Percentiles rank a stretch among this genome's conserved stretches.
phyloP scores from a whole-genome alignment of 2,797 vertebrate species.

The Halcyon chelicuti region DNA sequence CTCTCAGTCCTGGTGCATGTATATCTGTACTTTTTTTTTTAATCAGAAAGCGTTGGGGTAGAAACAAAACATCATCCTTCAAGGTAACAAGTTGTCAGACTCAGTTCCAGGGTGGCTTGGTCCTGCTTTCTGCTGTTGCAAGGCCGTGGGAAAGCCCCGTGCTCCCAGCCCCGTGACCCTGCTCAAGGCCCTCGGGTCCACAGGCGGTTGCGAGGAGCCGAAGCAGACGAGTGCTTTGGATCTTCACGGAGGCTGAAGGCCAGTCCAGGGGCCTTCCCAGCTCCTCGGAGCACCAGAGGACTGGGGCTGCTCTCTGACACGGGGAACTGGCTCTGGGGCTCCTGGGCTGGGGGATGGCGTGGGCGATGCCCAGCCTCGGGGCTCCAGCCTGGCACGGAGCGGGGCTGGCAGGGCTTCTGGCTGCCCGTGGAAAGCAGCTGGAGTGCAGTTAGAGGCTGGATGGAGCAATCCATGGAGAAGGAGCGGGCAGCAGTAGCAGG shows the following conservation, averaged over 20 bases:
- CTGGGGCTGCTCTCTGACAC: rapidly evolving
- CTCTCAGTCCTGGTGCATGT: background rate
- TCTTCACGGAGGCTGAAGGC: background rate
- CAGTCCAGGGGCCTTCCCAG: background rate
- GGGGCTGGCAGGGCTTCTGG: too few relatives aligned
- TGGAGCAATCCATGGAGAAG: background rate
- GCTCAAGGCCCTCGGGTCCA: rapidly evolving
- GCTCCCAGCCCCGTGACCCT: rapidly evolving
- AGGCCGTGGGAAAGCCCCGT: background rate
- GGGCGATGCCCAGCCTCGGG: background rate
- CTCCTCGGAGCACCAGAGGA: background rate
- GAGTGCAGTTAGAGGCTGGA: background rate
- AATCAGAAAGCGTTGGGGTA: background rate
- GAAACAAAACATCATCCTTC: background rate
- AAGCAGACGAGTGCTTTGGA: background rate
- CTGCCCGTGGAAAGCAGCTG: background rate
- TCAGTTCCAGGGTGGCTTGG: background rate
- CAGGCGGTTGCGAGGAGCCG: rapidly evolving
- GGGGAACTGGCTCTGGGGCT: rapidly evolving
- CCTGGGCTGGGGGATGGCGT: background rate
- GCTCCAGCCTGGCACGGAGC: rapidly evolving
- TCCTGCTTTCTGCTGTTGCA: background rate
- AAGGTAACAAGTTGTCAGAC: background rate
- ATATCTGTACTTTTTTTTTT: background rate
- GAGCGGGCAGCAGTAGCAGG: background rate